phyloP scores from a whole-genome alignment of 2,113 vertebrate genomes.

The Sphyrna mokarran region DNA sequence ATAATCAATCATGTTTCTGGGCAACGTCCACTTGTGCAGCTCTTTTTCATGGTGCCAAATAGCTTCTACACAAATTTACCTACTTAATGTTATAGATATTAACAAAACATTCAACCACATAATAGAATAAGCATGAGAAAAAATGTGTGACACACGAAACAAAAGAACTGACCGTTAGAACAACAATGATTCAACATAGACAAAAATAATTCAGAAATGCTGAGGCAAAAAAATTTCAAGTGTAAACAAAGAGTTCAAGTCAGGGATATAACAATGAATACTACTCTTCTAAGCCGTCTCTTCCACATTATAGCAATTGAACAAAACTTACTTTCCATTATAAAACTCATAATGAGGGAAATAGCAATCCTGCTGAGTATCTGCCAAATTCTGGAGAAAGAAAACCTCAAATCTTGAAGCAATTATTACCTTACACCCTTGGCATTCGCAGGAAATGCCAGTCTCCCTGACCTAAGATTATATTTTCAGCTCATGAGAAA shows the following conservation, averaged over 20 bases:
- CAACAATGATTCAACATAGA: not conserved
- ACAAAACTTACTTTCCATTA: not conserved
- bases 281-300: not conserved
- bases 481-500: not conserved
- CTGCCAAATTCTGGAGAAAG: not conserved
- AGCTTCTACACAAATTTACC: not conserved
- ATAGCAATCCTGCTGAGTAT: not conserved
- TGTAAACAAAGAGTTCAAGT: not conserved
- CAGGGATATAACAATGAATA: not conserved
- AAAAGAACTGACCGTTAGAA: not conserved
- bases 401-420: not conserved
- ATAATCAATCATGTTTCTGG: no score
- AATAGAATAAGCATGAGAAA: not conserved
- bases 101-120: not conserved
- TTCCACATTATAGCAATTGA: not conserved
- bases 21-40: no score
- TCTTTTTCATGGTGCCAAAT: no score
- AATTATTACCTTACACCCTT: not conserved
- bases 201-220: not conserved
- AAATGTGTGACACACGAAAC: not conserved
- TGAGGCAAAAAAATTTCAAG: not conserved
- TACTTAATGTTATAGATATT: not conserved
- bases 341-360: not conserved
- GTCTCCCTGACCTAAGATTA: not conserved
- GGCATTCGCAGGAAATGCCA: not conserved